Conservation (phyloP, 2,888 invertebrate genomes). For the Polydrusus tereticollis region DNA sequence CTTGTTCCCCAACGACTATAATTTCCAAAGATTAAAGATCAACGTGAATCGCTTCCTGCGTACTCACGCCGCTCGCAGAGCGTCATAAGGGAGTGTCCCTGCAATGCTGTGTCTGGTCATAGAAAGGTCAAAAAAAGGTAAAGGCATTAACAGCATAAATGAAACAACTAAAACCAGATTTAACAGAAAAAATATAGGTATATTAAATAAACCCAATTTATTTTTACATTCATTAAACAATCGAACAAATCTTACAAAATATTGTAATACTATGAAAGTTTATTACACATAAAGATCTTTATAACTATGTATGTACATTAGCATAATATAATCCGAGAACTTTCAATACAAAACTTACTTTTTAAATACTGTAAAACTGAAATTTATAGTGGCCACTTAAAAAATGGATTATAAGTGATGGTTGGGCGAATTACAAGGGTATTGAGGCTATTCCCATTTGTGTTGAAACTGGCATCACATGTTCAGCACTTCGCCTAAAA, state of each 20-base stretch:
- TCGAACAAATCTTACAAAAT: conserved; percentile 26
- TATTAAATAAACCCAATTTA: conserved; percentile 26
- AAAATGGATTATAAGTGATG: conserved; percentile 42
- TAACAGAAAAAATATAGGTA: conserved; percentile 25
- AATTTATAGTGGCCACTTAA: conserved; percentile 13
- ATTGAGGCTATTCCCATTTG: conserved; percentile 27
- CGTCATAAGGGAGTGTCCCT: no score
- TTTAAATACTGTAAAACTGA: neutral
- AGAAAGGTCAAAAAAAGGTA: no score
- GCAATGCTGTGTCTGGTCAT: no score
- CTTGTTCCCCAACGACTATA: no score
- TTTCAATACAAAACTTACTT: conserved; percentile 12
- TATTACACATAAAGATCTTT: conserved; percentile 27
- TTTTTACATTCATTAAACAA: conserved; percentile 18
- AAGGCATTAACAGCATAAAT: neutral
- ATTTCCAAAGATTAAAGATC: no score
- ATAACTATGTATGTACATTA: conserved; percentile 30
- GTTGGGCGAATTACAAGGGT: conserved; percentile 7
- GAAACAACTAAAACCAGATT: neutral
- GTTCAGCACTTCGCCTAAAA: conserved; percentile 49
- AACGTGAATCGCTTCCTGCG: no score
- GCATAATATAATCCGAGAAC: conserved; percentile 1
- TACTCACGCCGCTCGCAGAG: no score
- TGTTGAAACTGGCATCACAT: conserved; percentile 44
- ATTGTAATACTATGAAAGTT: conserved; percentile 24